Conservation (phyloP, 2,888 invertebrate genomes). For the Monochamus alternatus region DNA sequence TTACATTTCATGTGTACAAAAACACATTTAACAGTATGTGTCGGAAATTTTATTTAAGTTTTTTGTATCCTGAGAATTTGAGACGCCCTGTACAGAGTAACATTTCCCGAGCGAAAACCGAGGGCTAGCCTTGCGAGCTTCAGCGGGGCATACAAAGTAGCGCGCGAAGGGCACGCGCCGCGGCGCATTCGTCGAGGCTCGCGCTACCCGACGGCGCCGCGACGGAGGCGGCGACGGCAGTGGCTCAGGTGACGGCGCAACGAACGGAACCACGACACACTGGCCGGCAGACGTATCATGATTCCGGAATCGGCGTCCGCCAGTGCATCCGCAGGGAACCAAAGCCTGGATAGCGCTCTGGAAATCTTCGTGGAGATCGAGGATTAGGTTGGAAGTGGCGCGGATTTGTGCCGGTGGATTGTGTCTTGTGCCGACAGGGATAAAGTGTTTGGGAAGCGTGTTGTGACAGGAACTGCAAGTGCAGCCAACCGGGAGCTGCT, state of each 20-base stretch:
- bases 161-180: slow-evolving; percentile 22
- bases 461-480: not conserved
- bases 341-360: not conserved
- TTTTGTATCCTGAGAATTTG: too few species aligned
- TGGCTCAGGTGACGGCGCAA: slow-evolving; percentile 52
- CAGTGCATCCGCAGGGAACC: not conserved
- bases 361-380: not conserved
- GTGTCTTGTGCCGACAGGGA: not conserved
- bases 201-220: slow-evolving; percentile 20
- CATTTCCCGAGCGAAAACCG: too few species aligned
- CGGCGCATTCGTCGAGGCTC: slow-evolving; percentile 36
- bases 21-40: too few species aligned
- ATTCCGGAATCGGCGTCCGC: not conserved
- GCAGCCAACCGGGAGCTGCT: not conserved
- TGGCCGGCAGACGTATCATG: not conserved
- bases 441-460: not conserved
- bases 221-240: slow-evolving; percentile 51
- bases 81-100: too few species aligned
- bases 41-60: too few species aligned
- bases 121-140: too few species aligned
- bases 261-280: slow-evolving; percentile 39
- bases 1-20: too few species aligned
- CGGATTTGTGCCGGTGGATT: not conserved
- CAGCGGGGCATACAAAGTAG: not conserved
- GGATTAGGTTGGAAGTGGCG: not conserved